Evolutionary conservation across 64 coral and sea anemone species (phyloP).

Genomic region (Catalaphyllia jardinei): DNA sequence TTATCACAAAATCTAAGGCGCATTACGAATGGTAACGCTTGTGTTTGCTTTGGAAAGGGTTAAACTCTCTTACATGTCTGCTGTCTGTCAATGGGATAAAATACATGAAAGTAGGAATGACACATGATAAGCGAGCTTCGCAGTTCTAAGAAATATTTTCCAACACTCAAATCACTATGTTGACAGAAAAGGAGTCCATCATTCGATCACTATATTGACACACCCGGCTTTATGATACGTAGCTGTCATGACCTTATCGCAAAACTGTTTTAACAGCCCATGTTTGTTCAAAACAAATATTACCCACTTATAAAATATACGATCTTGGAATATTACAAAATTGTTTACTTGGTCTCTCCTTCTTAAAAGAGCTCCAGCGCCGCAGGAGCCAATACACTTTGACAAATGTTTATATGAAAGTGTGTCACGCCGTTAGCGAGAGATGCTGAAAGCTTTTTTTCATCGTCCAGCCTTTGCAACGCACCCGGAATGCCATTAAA

Average conservation of each 20-base stretch:
- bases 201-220: not conserved
- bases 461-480: not conserved
- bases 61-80: not conserved
- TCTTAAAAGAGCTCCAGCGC: not conserved
- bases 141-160: not conserved
- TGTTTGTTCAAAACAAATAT: constrained; percentile 4
- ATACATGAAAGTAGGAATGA: not conserved
- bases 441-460: no score
- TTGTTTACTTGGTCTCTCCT: not conserved
- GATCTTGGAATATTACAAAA: not conserved
- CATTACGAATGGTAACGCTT: not conserved
- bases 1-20: not conserved
- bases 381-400: not conserved
- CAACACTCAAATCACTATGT: not conserved
- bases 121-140: not conserved
- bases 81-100: not conserved
- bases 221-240: not conserved
- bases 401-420: not conserved
- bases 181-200: not conserved
- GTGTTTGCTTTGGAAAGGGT: not conserved
- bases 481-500: not conserved
- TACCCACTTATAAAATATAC: not conserved
- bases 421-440: not conserved
- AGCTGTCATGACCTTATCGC: not conserved
- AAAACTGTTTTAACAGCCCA: not conserved